phyloP scores from a whole-genome alignment of 2,797 vertebrate species.

The Ctenochaetus hawaiiensis region DNA sequence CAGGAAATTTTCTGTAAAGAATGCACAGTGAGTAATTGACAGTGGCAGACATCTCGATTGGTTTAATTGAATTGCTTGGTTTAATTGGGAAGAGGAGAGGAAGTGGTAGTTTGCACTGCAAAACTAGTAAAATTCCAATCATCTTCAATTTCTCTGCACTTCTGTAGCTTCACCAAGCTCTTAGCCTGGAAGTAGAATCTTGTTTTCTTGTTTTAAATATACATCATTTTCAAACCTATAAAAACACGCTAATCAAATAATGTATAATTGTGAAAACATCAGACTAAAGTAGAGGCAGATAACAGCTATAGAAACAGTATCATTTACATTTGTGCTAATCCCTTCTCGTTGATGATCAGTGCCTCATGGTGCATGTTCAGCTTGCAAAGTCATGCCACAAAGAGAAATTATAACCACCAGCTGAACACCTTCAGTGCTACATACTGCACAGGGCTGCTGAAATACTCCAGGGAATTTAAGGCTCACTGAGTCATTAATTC shows the following conservation, averaged over 20 bases:
- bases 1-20: too few relatives aligned
- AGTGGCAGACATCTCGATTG: too few relatives aligned
- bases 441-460: slow-evolving; percentile 21
- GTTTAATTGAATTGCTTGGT: too few relatives aligned
- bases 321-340: not conserved
- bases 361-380: not conserved
- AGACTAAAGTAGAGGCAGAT: not conserved
- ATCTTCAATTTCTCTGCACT: too few relatives aligned
- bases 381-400: not conserved
- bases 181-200: too few relatives aligned
- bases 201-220: too few relatives aligned
- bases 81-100: not conserved
- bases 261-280: not conserved
- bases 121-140: too few relatives aligned
- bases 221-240: not conserved
- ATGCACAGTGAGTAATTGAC: too few relatives aligned
- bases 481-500: slow-evolving; percentile 51
- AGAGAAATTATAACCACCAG: slow-evolving; percentile 22
- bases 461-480: slow-evolving; percentile 48
- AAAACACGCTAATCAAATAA: not conserved
- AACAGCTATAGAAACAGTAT: too few relatives aligned
- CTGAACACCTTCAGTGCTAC: slow-evolving; percentile 29
- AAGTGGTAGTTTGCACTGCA: too few relatives aligned
- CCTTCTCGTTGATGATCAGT: not conserved
- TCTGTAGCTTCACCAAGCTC: too few relatives aligned